phyloP scores from a whole-genome alignment of 2,888 invertebrate genomes.

The Fragum sueziense region DNA sequence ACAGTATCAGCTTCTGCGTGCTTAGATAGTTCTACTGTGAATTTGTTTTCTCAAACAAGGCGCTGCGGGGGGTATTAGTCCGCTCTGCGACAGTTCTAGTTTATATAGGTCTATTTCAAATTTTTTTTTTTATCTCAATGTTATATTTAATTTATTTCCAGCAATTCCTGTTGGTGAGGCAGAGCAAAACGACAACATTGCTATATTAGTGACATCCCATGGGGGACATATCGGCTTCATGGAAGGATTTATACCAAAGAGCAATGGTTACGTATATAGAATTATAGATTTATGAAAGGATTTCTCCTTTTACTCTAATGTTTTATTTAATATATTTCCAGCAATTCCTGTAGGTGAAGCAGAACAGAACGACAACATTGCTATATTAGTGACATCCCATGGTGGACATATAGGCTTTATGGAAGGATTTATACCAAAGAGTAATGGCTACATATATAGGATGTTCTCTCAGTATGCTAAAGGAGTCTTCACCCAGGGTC shows the following conservation, averaged over 20 bases:
- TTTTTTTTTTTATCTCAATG: too few relatives aligned
- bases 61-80: too few relatives aligned
- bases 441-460: slow-evolving; percentile 77
- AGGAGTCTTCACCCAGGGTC: slow-evolving; percentile 75
- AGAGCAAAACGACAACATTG: slow-evolving; percentile 79
- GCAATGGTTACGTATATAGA: slow-evolving; percentile 77
- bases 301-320: too few relatives aligned
- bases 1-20: too few relatives aligned
- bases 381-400: slow-evolving; percentile 81
- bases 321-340: slow-evolving; percentile 64
- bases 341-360: slow-evolving; percentile 82
- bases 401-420: slow-evolving; percentile 84
- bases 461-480: slow-evolving; percentile 76
- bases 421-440: slow-evolving; percentile 80
- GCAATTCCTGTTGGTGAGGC: slow-evolving; percentile 82
- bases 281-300: too few relatives aligned
- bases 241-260: slow-evolving; percentile 80
- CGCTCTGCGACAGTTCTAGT: too few relatives aligned
- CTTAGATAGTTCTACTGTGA: too few relatives aligned
- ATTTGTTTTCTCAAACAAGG: too few relatives aligned
- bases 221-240: slow-evolving; percentile 84
- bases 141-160: too few relatives aligned
- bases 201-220: slow-evolving; percentile 81
- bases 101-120: too few relatives aligned
- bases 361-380: slow-evolving; percentile 79